Evolutionary conservation across 2,113 vertebrate genomes (phyloP).

Genomic region (Tonatia bakeri): DNA sequence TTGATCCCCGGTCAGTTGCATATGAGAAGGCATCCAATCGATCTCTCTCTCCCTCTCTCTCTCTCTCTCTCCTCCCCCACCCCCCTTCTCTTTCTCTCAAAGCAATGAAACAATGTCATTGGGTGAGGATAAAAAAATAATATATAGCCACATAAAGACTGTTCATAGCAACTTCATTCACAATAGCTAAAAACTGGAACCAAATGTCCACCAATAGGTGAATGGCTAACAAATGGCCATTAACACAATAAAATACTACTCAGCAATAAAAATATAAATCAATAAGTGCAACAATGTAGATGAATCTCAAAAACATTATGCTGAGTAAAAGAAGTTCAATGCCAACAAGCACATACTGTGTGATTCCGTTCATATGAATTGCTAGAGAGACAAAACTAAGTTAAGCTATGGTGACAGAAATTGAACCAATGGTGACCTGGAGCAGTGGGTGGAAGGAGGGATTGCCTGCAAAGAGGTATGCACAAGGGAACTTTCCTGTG

Average conservation of each 20-base stretch:
- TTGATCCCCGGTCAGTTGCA: too few species aligned
- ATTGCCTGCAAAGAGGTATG: not conserved
- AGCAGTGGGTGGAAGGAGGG: not conserved
- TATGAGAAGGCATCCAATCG: too few species aligned
- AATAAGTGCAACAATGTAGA: not conserved
- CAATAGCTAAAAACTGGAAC: not conserved
- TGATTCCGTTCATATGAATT: not conserved
- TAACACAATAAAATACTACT: not conserved
- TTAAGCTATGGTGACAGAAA: not conserved
- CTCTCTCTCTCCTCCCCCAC: too few species aligned
- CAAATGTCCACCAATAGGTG: not conserved
- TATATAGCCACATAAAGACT: not conserved
- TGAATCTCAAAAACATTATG: not conserved
- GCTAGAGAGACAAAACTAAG: not conserved
- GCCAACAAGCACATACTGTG: not conserved
- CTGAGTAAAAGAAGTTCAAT: not conserved
- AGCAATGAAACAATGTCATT: too few species aligned
- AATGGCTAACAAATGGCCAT: not conserved
- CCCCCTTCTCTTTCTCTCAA: too few species aligned
- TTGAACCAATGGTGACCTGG: not conserved
- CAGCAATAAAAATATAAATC: not conserved
- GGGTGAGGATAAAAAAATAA: not conserved
- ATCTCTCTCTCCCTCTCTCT: too few species aligned
- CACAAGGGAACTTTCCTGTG: not conserved
- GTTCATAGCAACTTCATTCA: not conserved